Percentiles rank a stretch among this genome's conserved stretches.
phyloP scores from a whole-genome alignment of 2,797 vertebrate genomes.

The Melanotaenia parkinsoni region DNA sequence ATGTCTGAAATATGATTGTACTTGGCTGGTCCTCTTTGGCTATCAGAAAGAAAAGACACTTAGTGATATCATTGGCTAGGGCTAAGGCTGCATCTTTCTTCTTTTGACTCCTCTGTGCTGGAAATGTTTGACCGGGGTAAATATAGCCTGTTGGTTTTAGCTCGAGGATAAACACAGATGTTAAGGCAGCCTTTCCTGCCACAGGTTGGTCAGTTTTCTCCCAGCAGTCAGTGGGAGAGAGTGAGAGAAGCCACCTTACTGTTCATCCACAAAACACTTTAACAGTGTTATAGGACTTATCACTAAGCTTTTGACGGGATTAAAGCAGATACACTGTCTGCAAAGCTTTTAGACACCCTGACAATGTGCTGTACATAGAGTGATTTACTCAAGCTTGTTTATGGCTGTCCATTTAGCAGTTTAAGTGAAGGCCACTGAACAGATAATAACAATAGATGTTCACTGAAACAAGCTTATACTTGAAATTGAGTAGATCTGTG shows the following conservation, averaged over 20 bases:
- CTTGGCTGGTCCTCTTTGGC: conserved; percentile 9
- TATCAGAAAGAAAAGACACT: conserved; percentile 22
- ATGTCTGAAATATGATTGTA: conserved; percentile 22
- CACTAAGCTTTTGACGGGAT: conserved; percentile 45
- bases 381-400: conserved; percentile 44
- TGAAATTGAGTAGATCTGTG: neutral
- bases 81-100: conserved; percentile 43
- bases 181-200: conserved; percentile 79
- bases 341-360: conserved; percentile 44
- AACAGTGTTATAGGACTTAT: conserved; percentile 49
- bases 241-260: conserved; percentile 31
- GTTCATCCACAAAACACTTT: conserved; percentile 60
- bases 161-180: conserved; percentile 87
- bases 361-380: conserved; percentile 38
- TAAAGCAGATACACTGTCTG: conserved; percentile 30
- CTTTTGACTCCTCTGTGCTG: conserved; percentile 49
- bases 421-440: conserved; percentile 31
- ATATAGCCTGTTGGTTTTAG: conserved; percentile 86
- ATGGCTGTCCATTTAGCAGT: conserved; percentile 31
- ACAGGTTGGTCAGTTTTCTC: conserved; percentile 70
- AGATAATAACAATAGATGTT: conserved; percentile 14
- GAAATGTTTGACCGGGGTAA: conserved; percentile 81
- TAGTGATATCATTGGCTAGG: conserved; percentile 9
- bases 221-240: conserved; percentile 56
- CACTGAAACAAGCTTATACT: conserved; percentile 19